Base-by-base conservation (phyloP, 2,888 invertebrate species). In the Coecobrya sp. region DNA sequence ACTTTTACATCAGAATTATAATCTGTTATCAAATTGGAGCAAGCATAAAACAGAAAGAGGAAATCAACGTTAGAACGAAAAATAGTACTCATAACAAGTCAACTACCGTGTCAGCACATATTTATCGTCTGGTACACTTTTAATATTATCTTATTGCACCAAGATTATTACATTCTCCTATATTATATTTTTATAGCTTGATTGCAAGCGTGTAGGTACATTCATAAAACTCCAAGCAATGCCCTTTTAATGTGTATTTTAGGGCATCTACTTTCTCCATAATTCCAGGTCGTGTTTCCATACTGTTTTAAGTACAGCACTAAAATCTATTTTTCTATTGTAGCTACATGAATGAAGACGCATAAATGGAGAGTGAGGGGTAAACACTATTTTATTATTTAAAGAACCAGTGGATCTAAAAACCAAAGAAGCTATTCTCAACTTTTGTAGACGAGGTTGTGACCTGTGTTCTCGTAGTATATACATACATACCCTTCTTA, bases 141-240 rank as follows among this genome's bases (percentile, higher is more conserved):
- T 7, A 36, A 36, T 36, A 36, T 36, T 36, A 36, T 36, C 36
- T 36, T 36, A 36, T 36, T 36, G 36, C 7, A 36, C 36, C 36
- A 36, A 36, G 22, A 59, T 59, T 59, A 2, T 19, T 3, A 8
- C 59, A 4, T 59, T n/a, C 59, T 1, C 59, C 0, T 42, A 30
- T 42, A 59, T 49, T 49, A 52, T 85, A 19, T 86, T 86, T 85
- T 86, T 86, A 86, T 70, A 52, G 70, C 86, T 45, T 86, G 70
- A 70, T 86, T 36, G 36, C n/a, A n/a, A n/a, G n/a, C n/a, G n/a
- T 4, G 36, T 36, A 36, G 36, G 36, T 36, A 36, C 36, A 36
- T 36, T 4, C 36, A 36, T 36, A 36, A 36, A 36, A 36, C 36
- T 36, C 36, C 65, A 22, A 13, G 27, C 10, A 27, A 13, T 27